Percentiles rank a stretch among this genome's conserved stretches.
These are phyloP conservation scores for Dipodomys stephensi DNA, from an alignment of 2,113 vertebrate species.

Conservation along the genomic window DNA sequence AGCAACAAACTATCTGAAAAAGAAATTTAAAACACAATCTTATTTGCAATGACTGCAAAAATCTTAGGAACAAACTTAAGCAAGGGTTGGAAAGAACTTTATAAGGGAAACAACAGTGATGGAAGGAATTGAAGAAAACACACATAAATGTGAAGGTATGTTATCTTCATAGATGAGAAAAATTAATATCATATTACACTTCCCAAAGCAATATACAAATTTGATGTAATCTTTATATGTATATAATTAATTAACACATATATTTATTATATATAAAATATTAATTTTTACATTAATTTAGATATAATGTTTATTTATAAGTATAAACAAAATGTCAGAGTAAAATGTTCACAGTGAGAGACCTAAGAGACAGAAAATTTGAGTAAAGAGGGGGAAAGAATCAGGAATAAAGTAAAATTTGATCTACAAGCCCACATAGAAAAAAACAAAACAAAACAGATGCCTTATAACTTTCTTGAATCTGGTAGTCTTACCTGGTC, in stretches of 20 bases:
- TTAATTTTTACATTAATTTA: too few relatives aligned
- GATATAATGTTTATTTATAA: too few relatives aligned
- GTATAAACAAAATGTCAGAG: constrained; percentile 41
- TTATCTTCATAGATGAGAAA: background rate
- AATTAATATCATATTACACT: background rate
- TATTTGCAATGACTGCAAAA: background rate
- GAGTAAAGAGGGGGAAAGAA: background rate
- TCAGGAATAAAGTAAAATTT: constrained; percentile 6
- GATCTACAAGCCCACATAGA: background rate
- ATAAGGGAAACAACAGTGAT: background rate
- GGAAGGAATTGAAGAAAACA: background rate
- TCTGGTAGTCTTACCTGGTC: constrained; percentile 48
- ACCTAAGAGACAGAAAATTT: background rate
- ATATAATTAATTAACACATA: constrained; percentile 42
- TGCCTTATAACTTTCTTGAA: background rate
- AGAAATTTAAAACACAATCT: background rate
- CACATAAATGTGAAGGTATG: background rate
- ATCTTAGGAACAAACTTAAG: background rate
- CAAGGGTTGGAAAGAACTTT: background rate
- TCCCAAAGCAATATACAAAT: background rate
- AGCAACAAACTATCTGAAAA: background rate
- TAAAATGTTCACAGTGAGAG: constrained; percentile 21
- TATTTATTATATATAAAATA: background rate
- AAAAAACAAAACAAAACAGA: background rate
- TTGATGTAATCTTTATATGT: constrained; percentile 29